Percentiles rank a stretch among this genome's conserved stretches.
Evolutionary conservation across 2,797 vertebrate genomes (phyloP).

Genomic region (Poeciliopsis presidionis): DNA sequence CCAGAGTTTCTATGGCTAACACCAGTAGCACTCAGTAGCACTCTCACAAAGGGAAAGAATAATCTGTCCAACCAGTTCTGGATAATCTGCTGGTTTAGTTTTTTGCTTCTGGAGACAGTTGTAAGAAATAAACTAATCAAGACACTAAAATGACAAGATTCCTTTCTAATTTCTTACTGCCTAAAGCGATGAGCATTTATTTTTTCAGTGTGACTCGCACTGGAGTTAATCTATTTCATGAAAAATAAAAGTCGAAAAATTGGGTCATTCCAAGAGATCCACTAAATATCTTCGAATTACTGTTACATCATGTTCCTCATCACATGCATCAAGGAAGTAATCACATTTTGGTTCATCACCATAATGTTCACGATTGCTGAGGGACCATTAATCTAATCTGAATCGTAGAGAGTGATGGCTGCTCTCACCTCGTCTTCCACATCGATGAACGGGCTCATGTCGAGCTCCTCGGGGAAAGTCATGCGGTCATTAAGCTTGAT

Average conservation of each 20-base stretch:
- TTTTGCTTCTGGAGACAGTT: background rate
- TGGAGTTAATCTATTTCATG: no score
- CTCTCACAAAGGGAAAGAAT: background rate
- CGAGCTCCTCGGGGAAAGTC: constrained; percentile 97
- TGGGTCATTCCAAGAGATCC: background rate
- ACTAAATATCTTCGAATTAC: background rate
- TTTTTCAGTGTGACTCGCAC: background rate
- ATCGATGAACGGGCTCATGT: constrained; percentile 98
- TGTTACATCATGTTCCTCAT: background rate
- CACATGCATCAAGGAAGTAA: background rate
- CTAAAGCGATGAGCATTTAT: background rate
- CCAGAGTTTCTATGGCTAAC: background rate
- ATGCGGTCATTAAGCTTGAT: constrained; percentile 99
- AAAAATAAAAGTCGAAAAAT: background rate
- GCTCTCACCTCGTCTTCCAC: constrained; percentile 95
- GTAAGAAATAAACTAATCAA: background rate
- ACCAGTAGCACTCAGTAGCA: background rate
- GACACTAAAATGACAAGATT: background rate
- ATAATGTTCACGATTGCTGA: constrained; percentile 4
- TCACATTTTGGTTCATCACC: background rate
- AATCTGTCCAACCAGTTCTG: background rate
- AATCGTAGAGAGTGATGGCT: constrained; percentile 16
- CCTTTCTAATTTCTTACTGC: background rate
- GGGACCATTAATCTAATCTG: constrained; percentile 6
- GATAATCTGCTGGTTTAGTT: background rate